Evolutionary conservation across 2,113 vertebrate species (phyloP).

Genomic region (Kryptolebias marmoratus): DNA sequence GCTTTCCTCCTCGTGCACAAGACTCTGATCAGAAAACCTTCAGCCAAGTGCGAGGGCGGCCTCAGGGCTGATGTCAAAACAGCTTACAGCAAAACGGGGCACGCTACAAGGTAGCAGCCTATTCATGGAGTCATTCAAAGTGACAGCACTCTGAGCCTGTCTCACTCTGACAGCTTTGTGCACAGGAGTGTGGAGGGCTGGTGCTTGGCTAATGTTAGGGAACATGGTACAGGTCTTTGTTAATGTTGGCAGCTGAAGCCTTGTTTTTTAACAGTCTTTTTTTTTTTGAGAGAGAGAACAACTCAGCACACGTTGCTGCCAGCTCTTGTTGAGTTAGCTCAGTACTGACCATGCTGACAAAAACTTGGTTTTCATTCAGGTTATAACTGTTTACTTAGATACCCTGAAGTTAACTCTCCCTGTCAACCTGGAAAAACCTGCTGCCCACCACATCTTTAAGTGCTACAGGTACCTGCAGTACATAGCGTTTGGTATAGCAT

Average conservation of each 20-base stretch:
- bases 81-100: slow-evolving; percentile 65
- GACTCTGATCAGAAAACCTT: slow-evolving; percentile 59
- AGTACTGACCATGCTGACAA: slow-evolving; percentile 10
- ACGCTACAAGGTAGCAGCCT: slow-evolving; percentile 56
- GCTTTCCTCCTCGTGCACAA: slow-evolving; percentile 38
- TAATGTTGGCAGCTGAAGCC: slow-evolving; percentile 59
- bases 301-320: slow-evolving; percentile 16
- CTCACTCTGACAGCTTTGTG: slow-evolving; percentile 38
- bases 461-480: background rate
- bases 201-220: slow-evolving; percentile 45
- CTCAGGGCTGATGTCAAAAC: slow-evolving; percentile 79
- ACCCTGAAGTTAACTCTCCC: slow-evolving; percentile 19
- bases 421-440: slow-evolving; percentile 23
- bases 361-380: slow-evolving; percentile 22
- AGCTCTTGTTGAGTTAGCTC: background rate
- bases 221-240: slow-evolving; percentile 56
- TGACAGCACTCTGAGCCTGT: slow-evolving; percentile 67
- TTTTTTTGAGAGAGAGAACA: slow-evolving; percentile 18
- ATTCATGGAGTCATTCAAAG: slow-evolving; percentile 77
- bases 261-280: slow-evolving; percentile 45
- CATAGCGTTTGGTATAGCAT: no score
- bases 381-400: slow-evolving; percentile 35
- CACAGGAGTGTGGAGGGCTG: slow-evolving; percentile 27
- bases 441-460: slow-evolving; percentile 40
- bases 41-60: slow-evolving; percentile 68